Evolutionary conservation across 2,888 invertebrate genomes (phyloP).

Genomic region (Lochmaea capreae): DNA sequence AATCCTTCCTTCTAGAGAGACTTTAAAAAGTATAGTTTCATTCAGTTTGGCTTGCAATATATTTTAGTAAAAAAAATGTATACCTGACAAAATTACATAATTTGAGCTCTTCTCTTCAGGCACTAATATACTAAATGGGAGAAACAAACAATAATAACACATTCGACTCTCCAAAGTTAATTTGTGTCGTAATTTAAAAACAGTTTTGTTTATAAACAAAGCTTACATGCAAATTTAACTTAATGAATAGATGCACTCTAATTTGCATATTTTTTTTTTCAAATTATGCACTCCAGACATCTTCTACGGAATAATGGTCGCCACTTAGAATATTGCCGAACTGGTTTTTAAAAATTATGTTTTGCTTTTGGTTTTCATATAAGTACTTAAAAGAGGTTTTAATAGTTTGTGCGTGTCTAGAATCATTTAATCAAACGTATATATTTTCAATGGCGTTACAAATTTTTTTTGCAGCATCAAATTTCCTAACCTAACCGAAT

Average conservation of each 20-base stretch:
- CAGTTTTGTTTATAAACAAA: constrained; percentile 15
- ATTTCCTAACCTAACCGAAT: background rate
- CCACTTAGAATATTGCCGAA: constrained; percentile 5
- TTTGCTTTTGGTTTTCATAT: constrained; percentile 4
- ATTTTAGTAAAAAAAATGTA: no score
- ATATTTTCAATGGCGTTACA: constrained; percentile 1
- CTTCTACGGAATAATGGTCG: background rate
- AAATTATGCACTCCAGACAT: background rate
- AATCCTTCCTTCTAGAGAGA: no score
- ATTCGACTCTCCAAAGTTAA: constrained; percentile 2
- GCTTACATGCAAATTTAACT: background rate
- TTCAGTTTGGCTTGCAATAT: no score
- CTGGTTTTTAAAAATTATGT: constrained; percentile 11
- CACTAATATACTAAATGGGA: background rate
- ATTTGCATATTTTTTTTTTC: constrained; percentile 3
- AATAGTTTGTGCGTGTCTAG: background rate
- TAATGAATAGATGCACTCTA: background rate
- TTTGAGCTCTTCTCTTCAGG: background rate
- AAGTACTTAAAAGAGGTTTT: background rate
- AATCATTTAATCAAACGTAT: background rate
- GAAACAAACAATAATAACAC: background rate
- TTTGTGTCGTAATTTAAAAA: background rate
- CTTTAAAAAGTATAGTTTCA: no score
- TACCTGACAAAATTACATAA: no score
- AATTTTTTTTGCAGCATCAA: background rate